Conservation (phyloP, 92 coral and sea anemone species). For the Chrysogorgia sp. region DNA sequence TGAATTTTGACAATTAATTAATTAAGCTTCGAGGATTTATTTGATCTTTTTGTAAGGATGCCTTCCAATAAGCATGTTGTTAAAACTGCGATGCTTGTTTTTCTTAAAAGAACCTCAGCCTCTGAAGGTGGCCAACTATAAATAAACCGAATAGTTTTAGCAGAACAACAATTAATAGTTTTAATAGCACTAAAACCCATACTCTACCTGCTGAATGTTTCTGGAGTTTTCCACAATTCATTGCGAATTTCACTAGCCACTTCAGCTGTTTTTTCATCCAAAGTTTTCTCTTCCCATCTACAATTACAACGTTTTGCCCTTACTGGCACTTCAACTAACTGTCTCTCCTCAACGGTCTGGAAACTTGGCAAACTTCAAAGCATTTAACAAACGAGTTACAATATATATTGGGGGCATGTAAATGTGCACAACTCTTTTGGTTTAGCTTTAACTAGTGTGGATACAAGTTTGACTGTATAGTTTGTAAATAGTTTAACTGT, state of each 20-base stretch:
- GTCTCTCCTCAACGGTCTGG: constrained; percentile 7
- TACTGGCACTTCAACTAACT: constrained; percentile 9
- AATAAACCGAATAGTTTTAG: neutral
- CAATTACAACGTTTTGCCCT: neutral
- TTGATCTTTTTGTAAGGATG: neutral
- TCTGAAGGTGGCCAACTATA: constrained; percentile 18
- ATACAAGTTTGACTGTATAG: neutral
- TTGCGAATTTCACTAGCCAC: neutral
- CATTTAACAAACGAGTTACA: too few species aligned
- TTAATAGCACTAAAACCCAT: neutral
- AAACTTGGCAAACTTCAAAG: too few species aligned
- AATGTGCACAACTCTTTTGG: too few species aligned
- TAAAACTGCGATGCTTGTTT: neutral
- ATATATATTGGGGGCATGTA: too few species aligned
- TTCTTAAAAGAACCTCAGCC: constrained; percentile 1
- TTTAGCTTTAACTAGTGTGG: neutral
- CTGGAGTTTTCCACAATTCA: constrained; percentile 2
- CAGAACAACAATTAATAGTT: neutral
- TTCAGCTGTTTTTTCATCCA: constrained; percentile 1
- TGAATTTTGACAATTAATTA: too few species aligned
- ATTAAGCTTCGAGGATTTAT: neutral
- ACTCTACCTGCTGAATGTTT: neutral
- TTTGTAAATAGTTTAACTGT: too few species aligned
- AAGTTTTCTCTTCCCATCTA: neutral
- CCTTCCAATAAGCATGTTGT: constrained; percentile 13